Evolutionary conservation across 2,888 invertebrate species (phyloP), one percentile per base, ranked within the genome.

Genomic region (Calliopum simillimum): DNA sequence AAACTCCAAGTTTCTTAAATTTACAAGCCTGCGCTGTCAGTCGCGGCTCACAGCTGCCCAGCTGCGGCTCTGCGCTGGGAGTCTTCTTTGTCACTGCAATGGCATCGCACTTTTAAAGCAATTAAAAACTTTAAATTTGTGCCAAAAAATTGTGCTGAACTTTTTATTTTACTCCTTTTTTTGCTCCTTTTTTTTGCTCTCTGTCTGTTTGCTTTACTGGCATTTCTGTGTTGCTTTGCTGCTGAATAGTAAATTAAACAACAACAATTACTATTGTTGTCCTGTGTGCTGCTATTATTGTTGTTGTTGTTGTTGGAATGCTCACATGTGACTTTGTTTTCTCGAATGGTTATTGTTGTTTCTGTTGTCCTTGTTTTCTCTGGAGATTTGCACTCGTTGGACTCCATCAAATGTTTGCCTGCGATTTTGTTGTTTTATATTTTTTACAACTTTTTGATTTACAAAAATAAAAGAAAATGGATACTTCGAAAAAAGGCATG

Each of bases 41-140:
- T 53, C 53, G 53, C 23, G 21, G 23, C 23, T 53, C 53, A 13
- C 53, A 23, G 21, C 4, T 14, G 21, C 53, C 21, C 53, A 14
- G 23, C 33, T 33, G 33, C 8, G 33, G 5, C 33, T 11, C 53
- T 13, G 13, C 23, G 23, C 53, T 53, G 5, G 19, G 14, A 21
- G 21, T 33, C 33, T 5, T 33, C 33, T n/a, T n/a, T n/a, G n/a
- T 6, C 25, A 11, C 44, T 19, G 14, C 14, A 13, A 6, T 5
- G 13, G n/a, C 62, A 23, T 58, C 33, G n/a, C 16, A 41, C 51
- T 63, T 11, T 33, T 23, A 19, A 51, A 63, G 51, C 63, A 63
- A 63, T 63, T 63, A 63, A 51, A 47, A 63, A 51, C 33, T 63
- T 51, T 23, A 51, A 63, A 63, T 63, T 63, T 51, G 63, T 33